Base-by-base conservation (phyloP, 2,797 vertebrate species). In the Hemibagrus guttatus region DNA sequence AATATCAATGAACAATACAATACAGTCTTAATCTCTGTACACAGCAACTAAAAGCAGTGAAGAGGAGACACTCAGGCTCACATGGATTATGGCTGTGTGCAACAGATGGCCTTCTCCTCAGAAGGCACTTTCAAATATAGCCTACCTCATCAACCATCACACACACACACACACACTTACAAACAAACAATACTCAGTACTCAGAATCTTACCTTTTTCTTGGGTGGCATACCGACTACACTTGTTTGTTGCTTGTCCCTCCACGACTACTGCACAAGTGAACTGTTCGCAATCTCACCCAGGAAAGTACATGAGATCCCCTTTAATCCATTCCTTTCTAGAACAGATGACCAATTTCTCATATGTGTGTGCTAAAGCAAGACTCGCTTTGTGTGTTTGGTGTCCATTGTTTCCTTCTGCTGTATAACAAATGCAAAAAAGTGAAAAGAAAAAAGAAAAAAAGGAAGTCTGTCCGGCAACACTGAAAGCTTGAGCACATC, bases 191-290 rank as follows among this genome's bases (percentile, higher is more conserved):
- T 58, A 52, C 23, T 46, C 58, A 69, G 58, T 66, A 42, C 39
- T 79, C 28, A 76, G 28, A 71, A 69, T 59, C 49, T 86, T 91
- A 96, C 95, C 95, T 95, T 96, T 93, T 96, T 96, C 93, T 96
- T 95, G 87, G 95, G 95, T 35, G 95, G 95, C 95, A 96, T 96
- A 90, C 82, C 85, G 87, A 74, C 81, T 81, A 31, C 72, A 88
- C 76, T 46, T 66, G 23, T 89, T 89, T 90, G 28, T 84, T 49
- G 7, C 85, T 63, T 85, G 87, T 90, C 89, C 87, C 87, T 86
- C 92, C 90, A 85, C 90, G 87, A 78, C 84, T 89, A 83, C 69
- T 83, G 54, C 28, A 81, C 6, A 61, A 81, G 42, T 28, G 74
- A 58, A 85, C 66, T 85, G 31, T 69, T 81, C 59, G 6, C 59